Base-by-base conservation (phyloP, 92 coral and sea anemone genomes). In the Palythoa caribaeorum region DNA sequence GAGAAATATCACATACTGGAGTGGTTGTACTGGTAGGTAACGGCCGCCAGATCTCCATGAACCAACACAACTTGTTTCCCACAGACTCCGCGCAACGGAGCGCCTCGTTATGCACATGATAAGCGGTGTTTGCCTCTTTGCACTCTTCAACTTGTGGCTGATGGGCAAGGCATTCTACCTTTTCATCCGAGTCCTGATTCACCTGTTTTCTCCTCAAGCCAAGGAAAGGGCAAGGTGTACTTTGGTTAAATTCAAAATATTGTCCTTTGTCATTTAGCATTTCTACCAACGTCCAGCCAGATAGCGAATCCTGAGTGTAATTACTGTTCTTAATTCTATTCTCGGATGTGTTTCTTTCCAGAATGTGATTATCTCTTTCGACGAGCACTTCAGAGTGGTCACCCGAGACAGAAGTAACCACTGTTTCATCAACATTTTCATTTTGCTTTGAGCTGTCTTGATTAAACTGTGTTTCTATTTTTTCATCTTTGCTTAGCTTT, bases 81-180 rank as follows among this genome's bases (percentile, higher is more conserved):
- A 79, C 73, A 47, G 88, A 84, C 36, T 84, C 73, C 9, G 54
- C 75, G 88, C 98, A 95, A 9, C 90, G 86, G 1, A 92, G 88
- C 35, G 96, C 88, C 57, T 88, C 78, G 40, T 78, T 73, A 53
- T 93, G 88, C n/a, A 90, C 50, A 20, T 88, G 77, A 53, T 95
- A 95, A 12, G 94, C 94, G n/a, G 83, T 19, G n/a, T 91, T 90
- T 4, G 98, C 96, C 75, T 78, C 83, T 80, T 92, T 66, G 76
- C 98, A 95, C 28, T 93, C 96, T 48, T 80, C 76, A 39, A 89
- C 91, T 6, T 60, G 69, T 3, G 89, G 77, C 71, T 53, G 74
- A 54, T 93, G 96, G 4, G 80, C 77, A 70, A 47, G 68, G 75
- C 98, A 95, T 69, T 76, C 71, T 2, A 87, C 94, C 19, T 94